phyloP scores from a whole-genome alignment of 2,888 invertebrate genomes.

The Phortica magna region DNA sequence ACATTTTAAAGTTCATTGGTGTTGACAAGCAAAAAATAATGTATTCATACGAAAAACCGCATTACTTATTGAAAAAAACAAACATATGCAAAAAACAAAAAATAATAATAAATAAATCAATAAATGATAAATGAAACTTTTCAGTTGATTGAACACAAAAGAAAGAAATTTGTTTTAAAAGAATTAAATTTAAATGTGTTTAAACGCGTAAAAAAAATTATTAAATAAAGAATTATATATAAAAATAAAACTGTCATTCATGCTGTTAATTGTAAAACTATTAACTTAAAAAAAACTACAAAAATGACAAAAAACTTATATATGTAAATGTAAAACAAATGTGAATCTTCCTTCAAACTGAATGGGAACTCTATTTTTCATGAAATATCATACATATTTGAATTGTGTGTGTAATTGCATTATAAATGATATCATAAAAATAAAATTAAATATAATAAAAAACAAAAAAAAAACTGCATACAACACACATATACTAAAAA shows the following conservation, averaged over 20 bases:
- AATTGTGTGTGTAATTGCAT: constrained; percentile 25
- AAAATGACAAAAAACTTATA: constrained; percentile 6
- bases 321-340: constrained; percentile 10
- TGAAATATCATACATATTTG: constrained; percentile 10
- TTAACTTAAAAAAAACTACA: constrained; percentile 13
- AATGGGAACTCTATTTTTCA: constrained; percentile 34
- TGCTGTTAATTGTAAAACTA: constrained; percentile 18
- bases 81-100: neutral
- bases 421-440: constrained; percentile 24
- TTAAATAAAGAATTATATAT: constrained; percentile 8
- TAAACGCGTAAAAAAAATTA: neutral
- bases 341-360: constrained; percentile 24
- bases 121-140: neutral
- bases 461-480: constrained; percentile 16
- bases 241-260: constrained; percentile 15
- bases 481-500: constrained; percentile 15
- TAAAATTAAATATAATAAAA: neutral
- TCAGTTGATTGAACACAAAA: too few species aligned
- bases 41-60: neutral
- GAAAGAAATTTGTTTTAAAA: neutral
- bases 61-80: neutral
- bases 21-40: constrained; percentile 22
- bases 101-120: neutral
- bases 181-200: neutral
- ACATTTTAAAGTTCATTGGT: constrained; percentile 14